A percentile compares a stretch with the other conserved stretches of the same genome.
Evolutionary conservation across 2,888 invertebrate species (phyloP).

Genomic region (Acronicta psi): DNA sequence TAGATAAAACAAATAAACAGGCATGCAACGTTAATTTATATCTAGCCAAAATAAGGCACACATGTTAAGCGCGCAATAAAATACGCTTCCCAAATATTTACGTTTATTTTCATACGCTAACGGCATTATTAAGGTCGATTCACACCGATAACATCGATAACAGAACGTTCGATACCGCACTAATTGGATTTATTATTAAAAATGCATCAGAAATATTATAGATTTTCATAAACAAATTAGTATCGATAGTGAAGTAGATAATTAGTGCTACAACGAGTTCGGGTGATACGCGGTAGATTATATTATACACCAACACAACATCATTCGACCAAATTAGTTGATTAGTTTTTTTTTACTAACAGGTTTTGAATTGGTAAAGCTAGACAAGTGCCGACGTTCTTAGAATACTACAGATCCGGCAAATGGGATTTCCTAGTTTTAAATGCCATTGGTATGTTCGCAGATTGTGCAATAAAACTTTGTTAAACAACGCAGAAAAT

Average conservation of each 20-base stretch:
- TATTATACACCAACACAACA: conserved; percentile 10
- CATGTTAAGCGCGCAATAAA: conserved; percentile 27
- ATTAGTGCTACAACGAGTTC: conserved; percentile 46
- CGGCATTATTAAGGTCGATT: conserved; percentile 64
- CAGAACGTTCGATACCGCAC: conserved; percentile 60
- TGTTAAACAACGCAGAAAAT: conserved; percentile 34
- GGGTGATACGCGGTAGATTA: conserved; percentile 11
- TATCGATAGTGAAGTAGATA: conserved; percentile 52
- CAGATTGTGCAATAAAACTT: conserved; percentile 18
- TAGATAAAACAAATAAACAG: conserved; percentile 16
- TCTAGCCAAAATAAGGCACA: conserved; percentile 13
- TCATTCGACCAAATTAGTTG: conserved; percentile 27
- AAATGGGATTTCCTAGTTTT: conserved; percentile 24
- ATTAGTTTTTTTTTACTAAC: conserved; percentile 21
- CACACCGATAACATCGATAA: conserved; percentile 62
- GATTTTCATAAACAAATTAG: conserved; percentile 64
- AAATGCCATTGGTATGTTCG: conserved; percentile 19
- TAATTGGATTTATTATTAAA: conserved; percentile 75
- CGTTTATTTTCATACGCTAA: conserved; percentile 46
- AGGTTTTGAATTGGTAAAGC: conserved; percentile 26
- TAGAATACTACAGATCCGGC: conserved; percentile 6
- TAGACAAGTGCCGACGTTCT: conserved; percentile 13
- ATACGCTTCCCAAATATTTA: conserved; percentile 62
- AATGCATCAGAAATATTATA: conserved; percentile 68
- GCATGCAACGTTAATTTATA: conserved; percentile 3